Evolutionary conservation across 2,888 invertebrate species (phyloP), one percentile per base, ranked within the genome.

Genomic region (Crepidodera aurea): DNA sequence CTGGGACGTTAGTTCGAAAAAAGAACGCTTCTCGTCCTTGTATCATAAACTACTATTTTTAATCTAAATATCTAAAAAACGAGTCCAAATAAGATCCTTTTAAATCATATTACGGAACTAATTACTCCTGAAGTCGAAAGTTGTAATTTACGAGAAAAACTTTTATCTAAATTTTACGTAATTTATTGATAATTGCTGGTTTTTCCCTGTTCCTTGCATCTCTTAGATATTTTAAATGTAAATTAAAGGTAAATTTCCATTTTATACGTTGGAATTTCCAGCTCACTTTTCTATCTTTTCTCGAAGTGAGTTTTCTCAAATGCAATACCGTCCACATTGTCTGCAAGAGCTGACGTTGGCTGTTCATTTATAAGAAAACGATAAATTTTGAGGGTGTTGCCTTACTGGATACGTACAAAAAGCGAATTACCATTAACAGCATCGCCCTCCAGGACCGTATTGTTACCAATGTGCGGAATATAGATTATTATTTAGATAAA

Each of bases 391-490:
- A 51, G 53, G 57, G 60, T 59, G 60, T 60, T 60, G 55, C 59
- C 59, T 51, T 62, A 57, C 59, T 63, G 64, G 68, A 63, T 67
- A 65, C 64, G 54, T 50, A 64, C 60, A 68, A 69, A 70, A 69
- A 67, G 60, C 56, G 63, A 68, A 70, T 70, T 69, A 69, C 68
- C 70, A 62, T 70, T 70, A 66, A 65, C 64, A 57, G 64, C 62
- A 46, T 12, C 27, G 40, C 32, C 10, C 2, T 50, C 10, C 50
- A 32, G 50, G 7, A 8, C 32, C 32, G 32, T n/a, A 22, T 50
- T 32, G 3, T 50, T n/a, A 10, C 4, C 7, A 48, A 8, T 27
- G 10, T 29, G 2, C 25, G 25, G 3, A 4, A 6, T 25, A 4
- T 25, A 25, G 6, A 25, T 25, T 25, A 25, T 4, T 4, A 4